Percentiles rank a stretch among this genome's conserved stretches.
Evolutionary conservation across 2,888 invertebrate genomes (phyloP).

Genomic region (Rutpela maculata): DNA sequence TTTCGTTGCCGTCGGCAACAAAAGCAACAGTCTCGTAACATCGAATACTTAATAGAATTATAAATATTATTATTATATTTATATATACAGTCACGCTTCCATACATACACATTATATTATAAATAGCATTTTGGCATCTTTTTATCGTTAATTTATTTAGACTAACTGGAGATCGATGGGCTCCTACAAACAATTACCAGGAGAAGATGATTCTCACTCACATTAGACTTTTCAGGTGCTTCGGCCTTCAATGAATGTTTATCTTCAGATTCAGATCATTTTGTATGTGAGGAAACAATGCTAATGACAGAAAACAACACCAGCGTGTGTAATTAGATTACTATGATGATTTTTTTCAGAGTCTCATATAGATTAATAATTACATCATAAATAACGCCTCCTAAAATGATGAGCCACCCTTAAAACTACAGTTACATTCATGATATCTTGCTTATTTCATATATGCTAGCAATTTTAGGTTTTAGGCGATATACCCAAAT

Average conservation of each 20-base stretch:
- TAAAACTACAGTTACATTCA: too few relatives aligned
- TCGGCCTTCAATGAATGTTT: background rate
- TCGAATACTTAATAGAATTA: conserved; percentile 69
- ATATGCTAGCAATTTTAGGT: too few relatives aligned
- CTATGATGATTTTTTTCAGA: background rate
- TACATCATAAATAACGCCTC: background rate
- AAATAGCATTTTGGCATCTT: conserved; percentile 51
- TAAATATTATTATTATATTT: conserved; percentile 52
- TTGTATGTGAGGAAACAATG: background rate
- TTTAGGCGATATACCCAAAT: too few relatives aligned
- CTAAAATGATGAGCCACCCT: background rate
- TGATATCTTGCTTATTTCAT: too few relatives aligned
- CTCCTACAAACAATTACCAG: conserved; percentile 9
- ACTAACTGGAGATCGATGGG: conserved; percentile 23
- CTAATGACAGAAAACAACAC: too few relatives aligned
- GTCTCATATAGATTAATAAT: background rate
- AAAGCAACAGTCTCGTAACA: conserved; percentile 74
- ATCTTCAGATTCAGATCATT: background rate
- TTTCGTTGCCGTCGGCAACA: conserved; percentile 65
- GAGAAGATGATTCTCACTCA: background rate
- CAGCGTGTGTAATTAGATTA: background rate
- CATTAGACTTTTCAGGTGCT: background rate
- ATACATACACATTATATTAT: conserved; percentile 58
- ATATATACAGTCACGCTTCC: conserved; percentile 65
- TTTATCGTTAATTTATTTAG: conserved; percentile 42